Percentiles rank a stretch among this genome's conserved stretches.
These are phyloP conservation scores for Lordiphosa mommai DNA, from an alignment of 1,140 invertebrate species.

Conservation along the genomic window DNA sequence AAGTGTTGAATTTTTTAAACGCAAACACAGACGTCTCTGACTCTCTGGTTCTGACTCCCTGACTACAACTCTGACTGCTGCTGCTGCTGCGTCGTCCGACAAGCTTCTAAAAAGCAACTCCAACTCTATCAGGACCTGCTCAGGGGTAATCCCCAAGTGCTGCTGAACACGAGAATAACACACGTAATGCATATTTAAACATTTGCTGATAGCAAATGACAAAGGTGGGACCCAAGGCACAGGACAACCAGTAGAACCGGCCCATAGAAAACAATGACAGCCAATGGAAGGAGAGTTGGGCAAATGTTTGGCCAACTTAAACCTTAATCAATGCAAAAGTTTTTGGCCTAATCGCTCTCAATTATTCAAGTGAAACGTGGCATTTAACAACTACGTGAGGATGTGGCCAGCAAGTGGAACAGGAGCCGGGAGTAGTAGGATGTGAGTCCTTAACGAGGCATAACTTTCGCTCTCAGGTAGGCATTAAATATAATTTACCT, in stretches of 20 bases:
- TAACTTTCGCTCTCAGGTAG: conserved; percentile 66
- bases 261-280: neutral
- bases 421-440: neutral
- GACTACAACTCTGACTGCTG: neutral
- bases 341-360: conserved; percentile 78
- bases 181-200: conserved; percentile 78
- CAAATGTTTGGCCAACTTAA: conserved; percentile 76
- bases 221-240: conserved; percentile 43
- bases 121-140: conserved; percentile 31
- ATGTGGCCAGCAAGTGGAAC: neutral
- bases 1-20: conserved; percentile 58
- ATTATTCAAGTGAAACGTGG: conserved; percentile 79
- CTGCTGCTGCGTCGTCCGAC: neutral
- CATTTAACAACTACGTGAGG: conserved; percentile 78
- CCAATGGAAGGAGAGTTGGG: conserved; percentile 24
- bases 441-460: conserved; percentile 61
- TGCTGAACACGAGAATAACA: conserved; percentile 74
- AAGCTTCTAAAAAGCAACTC: conserved; percentile 3
- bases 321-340: conserved; percentile 78
- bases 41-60: too few species aligned
- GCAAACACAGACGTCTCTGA: conserved; percentile 13
- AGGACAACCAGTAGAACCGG: neutral
- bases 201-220: conserved; percentile 78
- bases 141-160: conserved; percentile 70
- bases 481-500: conserved; percentile 49